These are phyloP conservation scores for Grallaria varia DNA, from an alignment of 2,113 vertebrate species.

Conservation along the genomic window DNA sequence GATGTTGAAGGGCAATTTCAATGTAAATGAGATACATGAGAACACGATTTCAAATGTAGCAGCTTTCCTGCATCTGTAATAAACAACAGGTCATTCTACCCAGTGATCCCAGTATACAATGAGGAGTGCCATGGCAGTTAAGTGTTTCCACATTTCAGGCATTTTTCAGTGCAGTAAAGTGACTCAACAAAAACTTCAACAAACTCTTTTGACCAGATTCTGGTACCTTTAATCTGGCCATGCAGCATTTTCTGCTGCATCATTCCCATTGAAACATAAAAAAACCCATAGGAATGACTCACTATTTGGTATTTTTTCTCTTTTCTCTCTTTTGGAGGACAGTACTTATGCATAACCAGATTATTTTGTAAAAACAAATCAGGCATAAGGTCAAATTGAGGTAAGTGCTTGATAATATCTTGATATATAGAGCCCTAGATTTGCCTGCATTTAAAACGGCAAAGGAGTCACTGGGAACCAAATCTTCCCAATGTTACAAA, in stretches of 20 bases:
- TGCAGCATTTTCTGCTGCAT: neutral
- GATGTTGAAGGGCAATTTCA: conserved; percentile 24
- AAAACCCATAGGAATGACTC: neutral
- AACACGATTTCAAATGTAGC: neutral
- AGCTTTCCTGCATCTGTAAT: neutral
- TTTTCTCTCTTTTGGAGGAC: neutral
- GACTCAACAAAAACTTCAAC: neutral
- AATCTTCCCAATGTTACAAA: neutral
- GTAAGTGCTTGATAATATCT: neutral
- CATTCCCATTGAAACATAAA: neutral
- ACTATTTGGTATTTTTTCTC: neutral
- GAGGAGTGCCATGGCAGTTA: neutral
- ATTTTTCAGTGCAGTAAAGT: neutral
- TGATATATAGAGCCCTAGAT: neutral
- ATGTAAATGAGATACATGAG: neutral
- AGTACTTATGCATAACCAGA: neutral
- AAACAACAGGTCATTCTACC: neutral
- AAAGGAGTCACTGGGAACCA: neutral
- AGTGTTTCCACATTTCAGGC: neutral
- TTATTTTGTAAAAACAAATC: neutral
- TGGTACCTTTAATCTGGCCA: neutral
- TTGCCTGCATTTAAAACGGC: neutral
- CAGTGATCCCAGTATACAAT: neutral
- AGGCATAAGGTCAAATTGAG: neutral
- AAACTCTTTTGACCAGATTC: neutral